Base-by-base conservation (phyloP, 2,888 invertebrate genomes). In the Lochmaea capreae region DNA sequence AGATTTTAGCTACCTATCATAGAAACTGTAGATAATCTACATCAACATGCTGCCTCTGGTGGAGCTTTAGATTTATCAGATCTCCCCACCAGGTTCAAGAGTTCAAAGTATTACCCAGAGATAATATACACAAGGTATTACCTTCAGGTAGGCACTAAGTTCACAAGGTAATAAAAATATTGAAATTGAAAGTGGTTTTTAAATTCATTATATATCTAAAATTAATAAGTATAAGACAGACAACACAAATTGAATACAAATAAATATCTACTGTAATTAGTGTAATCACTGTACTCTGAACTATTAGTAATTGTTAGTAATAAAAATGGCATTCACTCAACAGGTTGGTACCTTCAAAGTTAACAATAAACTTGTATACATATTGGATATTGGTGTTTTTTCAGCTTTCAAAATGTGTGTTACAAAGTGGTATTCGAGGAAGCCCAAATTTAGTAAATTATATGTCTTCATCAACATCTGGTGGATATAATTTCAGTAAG, bases 401-500 rank as follows among this genome's bases (percentile, higher is more conserved):
- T 61, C 65, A 54, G 79, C 66, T 77, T 69, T 74, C 71, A 57
- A 77, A 66, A 66, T 52, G 62, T 49, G 26, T 80, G 22, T 54
- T 79, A 11, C 69, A 75, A 54, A 75, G 71, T 18, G 67, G 71
- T 49, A 62, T 75, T 46, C 75, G 76, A 66, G 33, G 73, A n/a
- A 67, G 66, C 52, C 33, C 72, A 12, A 73, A 73, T 68, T 43
- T 75, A 16, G 77, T 78, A 71, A 78, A 67, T 33, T 76, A 77
- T 43, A 72, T 71, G 12, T 61, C 67, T 39, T 54, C 52, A 54
- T 67, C 79, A 58, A 77, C 78, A 5, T 70, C 79, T 57, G 79
- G 79, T 72, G 81, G 81, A 65, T 81, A 80, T 46, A 80, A 77
- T 71, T 81, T 81, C 77, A 78, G 81, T 81, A 79, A 77, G 65